Evolutionary conservation across 2,113 vertebrate species (phyloP).

Genomic region (Chloropsis cyanopogon): DNA sequence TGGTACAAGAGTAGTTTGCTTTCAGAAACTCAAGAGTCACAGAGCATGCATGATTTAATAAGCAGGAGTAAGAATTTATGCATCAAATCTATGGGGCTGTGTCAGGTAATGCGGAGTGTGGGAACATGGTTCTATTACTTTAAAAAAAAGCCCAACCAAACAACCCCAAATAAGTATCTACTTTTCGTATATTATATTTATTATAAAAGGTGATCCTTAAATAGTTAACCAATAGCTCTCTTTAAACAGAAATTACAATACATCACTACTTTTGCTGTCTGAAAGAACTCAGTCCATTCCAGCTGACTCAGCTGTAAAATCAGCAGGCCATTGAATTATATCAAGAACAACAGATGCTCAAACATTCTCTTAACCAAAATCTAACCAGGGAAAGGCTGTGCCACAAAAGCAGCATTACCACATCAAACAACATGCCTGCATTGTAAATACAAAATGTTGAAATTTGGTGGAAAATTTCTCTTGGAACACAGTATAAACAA

Average conservation of each 20-base stretch:
- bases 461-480: background rate
- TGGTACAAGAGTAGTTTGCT: background rate
- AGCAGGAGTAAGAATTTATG: background rate
- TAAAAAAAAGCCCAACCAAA: background rate
- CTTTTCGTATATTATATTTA: background rate
- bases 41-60: background rate
- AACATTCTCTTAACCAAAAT: background rate
- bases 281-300: background rate
- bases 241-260: background rate
- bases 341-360: background rate
- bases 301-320: background rate
- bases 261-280: background rate
- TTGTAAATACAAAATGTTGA: background rate
- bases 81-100: background rate
- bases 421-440: background rate
- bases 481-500: background rate
- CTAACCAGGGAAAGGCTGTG: background rate
- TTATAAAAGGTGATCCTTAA: background rate
- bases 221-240: background rate
- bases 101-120: background rate
- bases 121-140: background rate
- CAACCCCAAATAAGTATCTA: background rate
- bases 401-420: background rate
- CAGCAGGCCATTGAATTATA: background rate
- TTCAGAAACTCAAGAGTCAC: background rate